Conservation (phyloP, 2,113 vertebrate genomes). For the Tricholaema leucomelas region DNA sequence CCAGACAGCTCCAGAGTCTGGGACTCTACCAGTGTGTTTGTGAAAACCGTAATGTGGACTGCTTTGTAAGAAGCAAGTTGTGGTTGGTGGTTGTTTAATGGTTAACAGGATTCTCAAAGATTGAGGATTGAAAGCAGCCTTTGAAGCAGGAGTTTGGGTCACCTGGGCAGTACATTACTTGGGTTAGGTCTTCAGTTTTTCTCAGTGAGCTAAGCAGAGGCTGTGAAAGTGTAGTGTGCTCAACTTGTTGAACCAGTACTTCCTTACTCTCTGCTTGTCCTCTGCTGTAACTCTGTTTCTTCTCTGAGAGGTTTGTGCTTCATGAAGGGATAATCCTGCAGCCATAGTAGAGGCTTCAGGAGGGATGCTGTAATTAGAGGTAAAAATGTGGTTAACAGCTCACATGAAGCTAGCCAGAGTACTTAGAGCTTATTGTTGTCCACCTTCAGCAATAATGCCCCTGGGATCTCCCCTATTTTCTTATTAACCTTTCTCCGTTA, state of each 20-base stretch:
- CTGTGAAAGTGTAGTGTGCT: not conserved
- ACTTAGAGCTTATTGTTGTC: not conserved
- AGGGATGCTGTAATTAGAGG: not conserved
- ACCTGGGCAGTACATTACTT: not conserved
- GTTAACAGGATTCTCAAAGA: not conserved
- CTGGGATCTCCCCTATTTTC: not conserved
- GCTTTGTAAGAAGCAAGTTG: not conserved
- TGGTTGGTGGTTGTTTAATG: not conserved
- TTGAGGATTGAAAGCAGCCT: not conserved
- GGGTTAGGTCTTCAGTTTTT: not conserved
- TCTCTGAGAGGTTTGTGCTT: not conserved
- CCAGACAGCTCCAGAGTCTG: not conserved
- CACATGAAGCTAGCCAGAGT: not conserved
- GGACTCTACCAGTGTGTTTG: not conserved
- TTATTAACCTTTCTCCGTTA: not conserved
- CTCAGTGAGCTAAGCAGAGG: accelerated
- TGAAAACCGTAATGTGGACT: not conserved
- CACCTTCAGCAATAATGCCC: not conserved
- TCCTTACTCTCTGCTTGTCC: not conserved
- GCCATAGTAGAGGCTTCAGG: not conserved
- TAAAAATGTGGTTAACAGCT: not conserved
- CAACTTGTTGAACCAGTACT: not conserved
- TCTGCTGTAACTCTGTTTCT: not conserved
- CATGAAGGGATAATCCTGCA: not conserved
- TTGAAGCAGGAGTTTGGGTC: not conserved